Evolutionary conservation across 2,888 invertebrate genomes (phyloP).

Genomic region (Oscheius sp.): DNA sequence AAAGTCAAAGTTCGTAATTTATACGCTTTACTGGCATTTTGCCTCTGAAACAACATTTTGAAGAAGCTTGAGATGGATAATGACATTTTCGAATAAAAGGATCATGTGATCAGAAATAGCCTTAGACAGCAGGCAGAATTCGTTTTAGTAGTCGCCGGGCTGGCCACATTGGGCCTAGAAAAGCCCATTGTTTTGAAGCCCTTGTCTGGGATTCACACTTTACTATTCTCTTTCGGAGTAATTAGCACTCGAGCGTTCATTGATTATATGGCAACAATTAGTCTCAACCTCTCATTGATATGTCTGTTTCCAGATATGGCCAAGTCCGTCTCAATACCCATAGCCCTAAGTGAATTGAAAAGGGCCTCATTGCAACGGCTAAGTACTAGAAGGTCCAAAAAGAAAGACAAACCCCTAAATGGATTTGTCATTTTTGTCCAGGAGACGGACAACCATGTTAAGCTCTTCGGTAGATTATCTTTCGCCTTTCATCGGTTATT

Average conservation of each 20-base stretch:
- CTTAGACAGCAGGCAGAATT: too few relatives aligned
- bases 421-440: conserved; percentile 59
- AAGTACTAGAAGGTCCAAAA: conserved; percentile 36
- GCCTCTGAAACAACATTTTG: not conserved
- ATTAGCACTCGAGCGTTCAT: not conserved
- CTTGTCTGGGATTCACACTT: conserved; percentile 21
- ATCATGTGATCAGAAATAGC: conserved; percentile 8
- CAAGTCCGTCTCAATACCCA: conserved; percentile 59
- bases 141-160: conserved; percentile 4
- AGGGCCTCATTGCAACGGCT: conserved; percentile 47
- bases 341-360: conserved; percentile 53
- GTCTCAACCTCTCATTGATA: too few relatives aligned
- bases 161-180: conserved; percentile 4
- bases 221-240: conserved; percentile 4
- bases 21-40: not conserved
- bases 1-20: not conserved
- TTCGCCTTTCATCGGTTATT: not conserved
- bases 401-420: conserved; percentile 46
- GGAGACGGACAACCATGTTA: conserved; percentile 31
- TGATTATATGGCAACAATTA: conserved; percentile 2
- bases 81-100: not conserved
- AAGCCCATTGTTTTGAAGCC: conserved; percentile 13
- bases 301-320: conserved; percentile 41
- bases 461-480: conserved; percentile 5
- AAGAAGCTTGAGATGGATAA: conserved; percentile 1